Conservation (phyloP, 2,797 vertebrate species). For the Rhinogobio ventralis region DNA sequence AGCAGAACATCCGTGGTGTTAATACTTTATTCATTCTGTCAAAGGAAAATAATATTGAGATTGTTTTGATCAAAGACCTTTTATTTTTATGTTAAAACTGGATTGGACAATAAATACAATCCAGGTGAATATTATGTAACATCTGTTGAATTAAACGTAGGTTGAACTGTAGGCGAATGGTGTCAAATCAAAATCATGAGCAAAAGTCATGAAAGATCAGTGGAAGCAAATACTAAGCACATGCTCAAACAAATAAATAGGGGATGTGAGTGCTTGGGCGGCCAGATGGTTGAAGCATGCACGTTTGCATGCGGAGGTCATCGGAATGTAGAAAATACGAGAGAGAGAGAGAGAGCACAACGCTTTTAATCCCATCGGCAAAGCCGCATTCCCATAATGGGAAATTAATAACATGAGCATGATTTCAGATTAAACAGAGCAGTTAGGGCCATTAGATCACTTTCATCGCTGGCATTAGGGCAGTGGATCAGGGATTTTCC, state of each 20-base stretch:
- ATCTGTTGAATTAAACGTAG: not conserved
- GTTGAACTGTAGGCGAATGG: conserved; percentile 9
- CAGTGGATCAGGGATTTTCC: conserved; percentile 72
- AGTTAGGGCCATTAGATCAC: conserved; percentile 83
- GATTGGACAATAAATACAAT: not conserved
- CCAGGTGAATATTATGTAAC: conserved; percentile 3
- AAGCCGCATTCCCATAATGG: conserved; percentile 82
- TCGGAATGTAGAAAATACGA: conserved; percentile 62
- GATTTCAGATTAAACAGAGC: conserved; percentile 82
- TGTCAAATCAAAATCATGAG: conserved; percentile 18
- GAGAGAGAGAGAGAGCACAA: conserved; percentile 39
- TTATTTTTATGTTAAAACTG: not conserved
- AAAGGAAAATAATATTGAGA: not conserved
- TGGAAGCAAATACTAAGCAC: conserved; percentile 23
- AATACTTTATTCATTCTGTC: not conserved
- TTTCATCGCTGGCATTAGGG: conserved; percentile 83
- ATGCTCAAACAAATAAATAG: conserved; percentile 71
- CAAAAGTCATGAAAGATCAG: conserved; percentile 33
- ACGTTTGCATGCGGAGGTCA: conserved; percentile 70
- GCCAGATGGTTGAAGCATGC: conserved; percentile 74
- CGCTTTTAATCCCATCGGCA: conserved; percentile 79
- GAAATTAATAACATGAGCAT: conserved; percentile 83
- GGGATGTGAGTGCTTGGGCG: conserved; percentile 61
- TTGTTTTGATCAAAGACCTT: not conserved
- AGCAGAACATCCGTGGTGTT: not conserved